These are phyloP conservation scores for Ophion costatus DNA, from an alignment of 2,888 invertebrate species.

Conservation along the genomic window DNA sequence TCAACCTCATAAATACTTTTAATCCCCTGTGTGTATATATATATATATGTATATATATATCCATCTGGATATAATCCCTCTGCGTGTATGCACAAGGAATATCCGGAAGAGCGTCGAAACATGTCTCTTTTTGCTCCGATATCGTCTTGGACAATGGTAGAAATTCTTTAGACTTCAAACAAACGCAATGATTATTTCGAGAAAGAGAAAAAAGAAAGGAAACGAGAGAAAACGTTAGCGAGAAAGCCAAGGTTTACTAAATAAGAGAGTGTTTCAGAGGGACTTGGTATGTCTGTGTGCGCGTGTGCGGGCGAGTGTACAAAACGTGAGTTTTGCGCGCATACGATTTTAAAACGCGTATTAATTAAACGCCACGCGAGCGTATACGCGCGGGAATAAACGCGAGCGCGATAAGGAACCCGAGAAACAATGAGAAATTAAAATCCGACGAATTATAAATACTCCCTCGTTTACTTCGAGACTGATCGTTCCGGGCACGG, in stretches of 20 bases:
- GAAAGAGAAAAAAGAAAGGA: constrained; percentile 22
- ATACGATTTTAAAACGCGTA: constrained; percentile 48
- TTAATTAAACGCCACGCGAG: constrained; percentile 42
- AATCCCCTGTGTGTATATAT: too few relatives aligned
- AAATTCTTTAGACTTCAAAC: constrained; percentile 79
- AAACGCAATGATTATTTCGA: constrained; percentile 72
- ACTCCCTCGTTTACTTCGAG: constrained; percentile 37
- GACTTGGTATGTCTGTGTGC: background rate
- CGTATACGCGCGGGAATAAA: constrained; percentile 20
- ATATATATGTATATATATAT: too few relatives aligned
- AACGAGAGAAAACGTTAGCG: constrained; percentile 44
- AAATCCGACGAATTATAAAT: constrained; percentile 53
- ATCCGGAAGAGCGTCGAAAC: constrained; percentile 31
- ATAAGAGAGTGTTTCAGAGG: constrained; percentile 23
- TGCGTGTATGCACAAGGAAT: background rate
- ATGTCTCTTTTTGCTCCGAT: constrained; percentile 40
- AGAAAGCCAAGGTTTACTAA: constrained; percentile 63
- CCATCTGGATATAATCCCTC: background rate
- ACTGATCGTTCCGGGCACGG: constrained; percentile 30
- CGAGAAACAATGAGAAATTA: constrained; percentile 58
- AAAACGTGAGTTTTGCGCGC: constrained; percentile 30
- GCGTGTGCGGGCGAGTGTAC: background rate
- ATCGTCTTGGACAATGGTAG: constrained; percentile 76
- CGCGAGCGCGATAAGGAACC: constrained; percentile 51
- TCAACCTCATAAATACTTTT: too few relatives aligned